Conservation (phyloP, 1,140 invertebrate genomes). For the Leucophenga varia region DNA sequence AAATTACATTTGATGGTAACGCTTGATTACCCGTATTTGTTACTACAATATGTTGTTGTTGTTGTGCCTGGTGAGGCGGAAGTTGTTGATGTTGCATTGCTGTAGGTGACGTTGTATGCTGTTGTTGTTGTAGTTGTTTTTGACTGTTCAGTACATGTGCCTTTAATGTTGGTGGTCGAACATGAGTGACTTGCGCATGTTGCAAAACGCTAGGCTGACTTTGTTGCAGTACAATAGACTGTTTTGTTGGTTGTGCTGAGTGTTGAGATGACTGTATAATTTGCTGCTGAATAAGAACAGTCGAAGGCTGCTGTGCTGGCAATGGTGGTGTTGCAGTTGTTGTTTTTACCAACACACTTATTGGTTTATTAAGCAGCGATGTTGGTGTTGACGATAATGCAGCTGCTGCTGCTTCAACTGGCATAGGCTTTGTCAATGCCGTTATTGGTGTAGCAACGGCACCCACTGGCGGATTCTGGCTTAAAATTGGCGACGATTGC, state of each 20-base stretch:
- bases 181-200: constrained; percentile 39
- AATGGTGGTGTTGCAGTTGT: constrained; percentile 14
- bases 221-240: constrained; percentile 38
- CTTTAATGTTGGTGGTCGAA: constrained; percentile 41
- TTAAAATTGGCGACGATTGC: background rate
- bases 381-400: constrained; percentile 6
- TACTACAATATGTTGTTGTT: constrained; percentile 36
- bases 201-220: constrained; percentile 34
- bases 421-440: constrained; percentile 29
- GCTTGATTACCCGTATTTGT: constrained; percentile 36
- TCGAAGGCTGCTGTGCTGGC: constrained; percentile 14
- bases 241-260: constrained; percentile 23
- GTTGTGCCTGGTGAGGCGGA: constrained; percentile 6
- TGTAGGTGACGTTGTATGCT: constrained; percentile 24
- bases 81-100: constrained; percentile 10
- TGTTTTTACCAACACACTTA: constrained; percentile 46
- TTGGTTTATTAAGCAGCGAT: constrained; percentile 35
- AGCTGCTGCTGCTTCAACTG: constrained; percentile 26
- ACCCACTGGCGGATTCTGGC: background rate
- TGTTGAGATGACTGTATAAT: constrained; percentile 5
- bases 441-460: constrained; percentile 31
- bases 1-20: constrained; percentile 36
- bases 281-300: constrained; percentile 33
- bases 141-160: constrained; percentile 50
- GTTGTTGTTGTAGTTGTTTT: constrained; percentile 29